Evolutionary conservation across 2,888 invertebrate genomes (phyloP), one percentile per base, ranked within the genome.

Genomic region (Ochlodes sylvanus): DNA sequence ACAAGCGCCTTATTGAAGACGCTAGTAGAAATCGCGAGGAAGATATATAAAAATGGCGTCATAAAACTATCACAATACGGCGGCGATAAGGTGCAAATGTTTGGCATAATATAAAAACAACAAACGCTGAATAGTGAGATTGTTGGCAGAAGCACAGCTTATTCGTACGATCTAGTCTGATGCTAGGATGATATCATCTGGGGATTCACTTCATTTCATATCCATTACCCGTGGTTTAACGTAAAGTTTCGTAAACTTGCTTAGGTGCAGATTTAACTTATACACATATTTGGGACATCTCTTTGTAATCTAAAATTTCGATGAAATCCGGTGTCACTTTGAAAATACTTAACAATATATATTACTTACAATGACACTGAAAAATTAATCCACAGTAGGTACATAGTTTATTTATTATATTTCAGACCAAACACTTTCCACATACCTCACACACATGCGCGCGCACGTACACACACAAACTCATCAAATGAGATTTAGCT

Each of bases 51-150:
- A 84, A 82, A 84, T 83, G 81, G 79, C 73, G 76, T 81, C 84
- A 78, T 86, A 86, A 86, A 86, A 84, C 84, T 85, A 87, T 89
- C 85, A 85, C 82, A 85, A 81, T 79, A 79, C 72, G 73, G 73
- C 69, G 68, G 78, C 82, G 85, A 87, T 85, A 87, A 89, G 85
- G 88, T 86, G 87, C 81, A 85, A 87, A 87, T 86, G 87, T 88
- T 88, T 90, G 88, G 88, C 89, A 84, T 86, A 55, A 89, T 86
- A 88, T 85, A 85, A 84, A 85, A 86, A 85, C 83, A 87, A 87
- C 85, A 88, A 82, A 83, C 80, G 82, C 83, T 85, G 84, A 86
- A 86, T 85, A 84, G 87, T 84, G 79, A 86, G 81, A 87, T 84
- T 83, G 84, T 88, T 89, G 89, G 89, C 89, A 90, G 77, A 79